Percentiles rank a stretch among this genome's conserved stretches.
Conservation (phyloP, 2,113 vertebrate species). For the Dromas ardeola region DNA sequence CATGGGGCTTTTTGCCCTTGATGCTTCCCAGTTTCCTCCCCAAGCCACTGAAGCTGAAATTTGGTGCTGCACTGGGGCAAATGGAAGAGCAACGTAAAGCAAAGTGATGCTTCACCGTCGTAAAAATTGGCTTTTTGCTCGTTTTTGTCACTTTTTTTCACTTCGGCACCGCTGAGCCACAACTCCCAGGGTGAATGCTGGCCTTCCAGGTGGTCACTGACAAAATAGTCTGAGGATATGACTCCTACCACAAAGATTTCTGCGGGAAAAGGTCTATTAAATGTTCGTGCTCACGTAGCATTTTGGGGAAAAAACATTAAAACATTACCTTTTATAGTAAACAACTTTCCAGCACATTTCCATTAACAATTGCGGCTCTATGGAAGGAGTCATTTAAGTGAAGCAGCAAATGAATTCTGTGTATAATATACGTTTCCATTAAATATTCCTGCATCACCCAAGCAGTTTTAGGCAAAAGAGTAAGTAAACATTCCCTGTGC, state of each 20-base stretch:
- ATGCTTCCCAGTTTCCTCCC: not conserved
- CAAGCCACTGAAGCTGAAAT: not conserved
- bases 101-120: not conserved
- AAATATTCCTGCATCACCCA: not conserved
- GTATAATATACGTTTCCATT: not conserved
- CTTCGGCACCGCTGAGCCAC: fast-evolving
- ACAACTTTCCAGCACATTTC: not conserved
- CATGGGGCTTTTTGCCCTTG: not conserved
- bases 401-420: not conserved
- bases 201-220: not conserved
- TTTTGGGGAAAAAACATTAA: not conserved
- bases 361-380: not conserved
- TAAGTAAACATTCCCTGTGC: not conserved
- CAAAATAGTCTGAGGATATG: not conserved
- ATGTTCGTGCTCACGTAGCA: not conserved
- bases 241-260: not conserved
- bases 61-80: not conserved
- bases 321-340: not conserved
- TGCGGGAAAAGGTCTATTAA: not conserved
- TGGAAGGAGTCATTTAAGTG: not conserved
- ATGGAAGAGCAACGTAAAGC: not conserved
- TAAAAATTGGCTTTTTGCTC: not conserved
- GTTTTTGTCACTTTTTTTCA: not conserved
- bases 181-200: fast-evolving
- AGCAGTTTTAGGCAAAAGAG: not conserved